A percentile compares a stretch with the other conserved stretches of the same genome.
Conservation (phyloP, 2,113 vertebrate species). For the Pagrus major region DNA sequence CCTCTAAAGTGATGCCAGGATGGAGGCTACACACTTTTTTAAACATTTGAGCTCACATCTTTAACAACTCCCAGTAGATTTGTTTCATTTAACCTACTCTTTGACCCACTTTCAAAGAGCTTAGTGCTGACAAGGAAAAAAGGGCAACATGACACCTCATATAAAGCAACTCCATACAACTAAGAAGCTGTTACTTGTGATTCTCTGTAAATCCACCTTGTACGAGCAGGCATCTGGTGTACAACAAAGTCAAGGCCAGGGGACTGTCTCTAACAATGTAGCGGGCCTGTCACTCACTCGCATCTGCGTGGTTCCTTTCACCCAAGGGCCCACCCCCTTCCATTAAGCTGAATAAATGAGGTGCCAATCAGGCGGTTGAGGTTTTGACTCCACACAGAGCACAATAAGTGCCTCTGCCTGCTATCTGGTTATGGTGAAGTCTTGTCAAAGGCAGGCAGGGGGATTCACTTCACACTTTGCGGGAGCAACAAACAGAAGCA, state of each 20-base stretch:
- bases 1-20: slow-evolving; percentile 3
- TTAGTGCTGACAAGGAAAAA: slow-evolving; percentile 54
- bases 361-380: slow-evolving; percentile 65
- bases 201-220: slow-evolving; percentile 51
- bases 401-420: slow-evolving; percentile 43
- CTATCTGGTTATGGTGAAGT: slow-evolving; percentile 45
- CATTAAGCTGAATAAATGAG: slow-evolving; percentile 73
- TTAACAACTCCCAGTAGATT: slow-evolving; percentile 51
- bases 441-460: slow-evolving; percentile 41
- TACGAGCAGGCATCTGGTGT: slow-evolving; percentile 40
- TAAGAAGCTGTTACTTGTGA: slow-evolving; percentile 21
- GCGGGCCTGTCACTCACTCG: slow-evolving; percentile 55
- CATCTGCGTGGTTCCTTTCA: slow-evolving; percentile 36
- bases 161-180: slow-evolving; percentile 40
- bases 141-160: slow-evolving; percentile 35
- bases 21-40: slow-evolving; percentile 2
- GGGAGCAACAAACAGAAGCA: slow-evolving; percentile 51
- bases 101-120: slow-evolving; percentile 68
- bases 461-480: slow-evolving; percentile 57
- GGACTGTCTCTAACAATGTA: slow-evolving; percentile 60
- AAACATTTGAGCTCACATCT: slow-evolving; percentile 26
- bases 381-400: slow-evolving; percentile 49
- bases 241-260: slow-evolving; percentile 61
- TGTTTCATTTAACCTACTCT: slow-evolving; percentile 61
- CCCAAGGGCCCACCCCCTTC: slow-evolving; percentile 64